These are phyloP conservation scores for Hyles vespertilio DNA, from an alignment of 1,140 invertebrate species.

Conservation along the genomic window DNA sequence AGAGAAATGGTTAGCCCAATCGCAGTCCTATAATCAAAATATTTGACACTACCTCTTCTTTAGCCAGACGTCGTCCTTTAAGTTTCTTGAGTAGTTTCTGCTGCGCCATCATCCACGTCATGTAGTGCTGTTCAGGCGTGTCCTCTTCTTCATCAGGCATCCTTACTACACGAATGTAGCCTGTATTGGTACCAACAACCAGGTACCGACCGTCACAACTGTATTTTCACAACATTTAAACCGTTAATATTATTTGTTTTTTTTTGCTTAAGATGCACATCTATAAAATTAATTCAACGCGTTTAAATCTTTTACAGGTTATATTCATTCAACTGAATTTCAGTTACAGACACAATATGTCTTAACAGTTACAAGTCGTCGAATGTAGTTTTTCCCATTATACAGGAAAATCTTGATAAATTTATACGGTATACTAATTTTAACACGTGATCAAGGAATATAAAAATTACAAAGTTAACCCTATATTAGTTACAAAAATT, in stretches of 20 bases:
- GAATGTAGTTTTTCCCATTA: too few relatives aligned
- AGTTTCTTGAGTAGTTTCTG: conserved; percentile 56
- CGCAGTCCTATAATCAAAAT: too few relatives aligned
- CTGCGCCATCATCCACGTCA: conserved; percentile 44
- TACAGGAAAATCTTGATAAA: too few relatives aligned
- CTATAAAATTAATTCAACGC: background rate
- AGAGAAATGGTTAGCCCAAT: too few relatives aligned
- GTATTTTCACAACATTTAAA: background rate
- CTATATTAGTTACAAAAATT: too few relatives aligned
- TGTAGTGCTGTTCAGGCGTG: conserved; percentile 38
- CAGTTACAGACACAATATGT: too few relatives aligned
- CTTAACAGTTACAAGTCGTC: too few relatives aligned
- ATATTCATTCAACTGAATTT: too few relatives aligned
- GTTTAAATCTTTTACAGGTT: too few relatives aligned
- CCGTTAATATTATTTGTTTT: background rate
- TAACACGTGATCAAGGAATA: too few relatives aligned
- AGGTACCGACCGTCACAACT: conserved; percentile 73
- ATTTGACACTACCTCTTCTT: conserved; percentile 47
- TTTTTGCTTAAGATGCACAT: background rate
- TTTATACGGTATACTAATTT: too few relatives aligned
- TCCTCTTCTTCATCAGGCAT: conserved; percentile 63
- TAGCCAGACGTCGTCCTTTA: conserved; percentile 61
- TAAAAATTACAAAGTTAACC: too few relatives aligned
- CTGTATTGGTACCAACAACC: conserved; percentile 81
- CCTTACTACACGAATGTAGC: conserved; percentile 80